These are phyloP conservation scores for Isurus oxyrinchus DNA, from an alignment of 2,113 vertebrate species.

Conservation along the genomic window DNA sequence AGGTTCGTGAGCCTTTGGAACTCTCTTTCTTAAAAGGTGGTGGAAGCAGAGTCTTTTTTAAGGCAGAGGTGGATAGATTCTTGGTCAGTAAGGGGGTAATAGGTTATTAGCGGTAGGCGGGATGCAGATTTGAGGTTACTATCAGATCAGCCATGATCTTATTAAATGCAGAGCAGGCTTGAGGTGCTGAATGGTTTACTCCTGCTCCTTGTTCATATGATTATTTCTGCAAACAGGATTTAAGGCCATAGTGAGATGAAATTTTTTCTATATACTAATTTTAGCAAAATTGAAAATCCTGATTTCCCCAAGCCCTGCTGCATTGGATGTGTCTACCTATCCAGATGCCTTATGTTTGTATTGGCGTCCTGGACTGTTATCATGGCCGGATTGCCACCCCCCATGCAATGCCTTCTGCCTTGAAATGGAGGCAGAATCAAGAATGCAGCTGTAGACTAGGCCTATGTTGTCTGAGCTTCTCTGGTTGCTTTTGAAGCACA, in stretches of 20 bases:
- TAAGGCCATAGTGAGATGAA: too few relatives aligned
- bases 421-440: not conserved
- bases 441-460: not conserved
- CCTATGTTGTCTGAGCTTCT: not conserved
- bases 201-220: not conserved
- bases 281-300: not conserved
- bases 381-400: not conserved
- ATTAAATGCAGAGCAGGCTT: too few relatives aligned
- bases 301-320: not conserved
- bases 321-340: not conserved
- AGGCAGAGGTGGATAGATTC: too few relatives aligned
- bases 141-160: too few relatives aligned
- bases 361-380: not conserved
- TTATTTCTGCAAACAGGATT: not conserved
- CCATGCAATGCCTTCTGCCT: not conserved
- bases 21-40: too few relatives aligned
- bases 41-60: too few relatives aligned
- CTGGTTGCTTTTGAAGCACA: not conserved
- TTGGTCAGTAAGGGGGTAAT: too few relatives aligned
- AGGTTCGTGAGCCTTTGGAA: too few relatives aligned
- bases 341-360: not conserved
- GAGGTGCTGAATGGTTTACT: too few relatives aligned
- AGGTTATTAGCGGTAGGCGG: too few relatives aligned
- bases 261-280: not conserved
- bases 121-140: too few relatives aligned